Evolutionary conservation across 2,888 invertebrate genomes (phyloP), one percentile per base, ranked within the genome.

Genomic region (Monopis laevigella): DNA sequence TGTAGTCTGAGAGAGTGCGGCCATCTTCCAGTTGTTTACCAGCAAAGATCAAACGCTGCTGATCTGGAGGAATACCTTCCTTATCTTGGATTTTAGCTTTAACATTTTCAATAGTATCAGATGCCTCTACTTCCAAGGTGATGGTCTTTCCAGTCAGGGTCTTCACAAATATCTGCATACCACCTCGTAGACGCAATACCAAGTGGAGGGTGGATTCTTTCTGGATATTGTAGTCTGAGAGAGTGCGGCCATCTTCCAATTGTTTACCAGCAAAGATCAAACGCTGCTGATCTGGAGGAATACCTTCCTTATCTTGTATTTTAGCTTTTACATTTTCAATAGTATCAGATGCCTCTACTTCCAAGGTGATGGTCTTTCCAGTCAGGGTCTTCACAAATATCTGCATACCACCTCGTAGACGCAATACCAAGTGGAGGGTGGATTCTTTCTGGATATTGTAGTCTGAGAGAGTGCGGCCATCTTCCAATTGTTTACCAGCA

Each of bases 21-120:
- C n/a, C n/a, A n/a, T n/a, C n/a, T n/a, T n/a, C n/a, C n/a, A n/a
- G n/a, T n/a, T n/a, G n/a, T n/a, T n/a, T n/a, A n/a, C n/a, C n/a
- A n/a, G n/a, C n/a, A n/a, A n/a, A n/a, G n/a, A n/a, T n/a, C n/a
- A n/a, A n/a, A n/a, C n/a, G 65, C 59, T 86, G 85, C 54, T 85
- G 85, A 53, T 85, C 85, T 66, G 78, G 78, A 2, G 78, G 78
- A 55, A 82, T 82, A 2, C 81, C 80, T 56, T 78, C 78, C 45
- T 80, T 78, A 44, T 80, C 78, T 51, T 82, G 82, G 39, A 82
- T 82, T 49, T 83, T 83, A 2, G 82, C 77, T 52, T 86, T 86
- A 0, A 86, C 85, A 57, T 86, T 85, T 54, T 85, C 85, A 51
- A 85, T 85, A 1, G 84, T 81, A 50, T 85, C 85, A 2, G 83